Percentiles rank a stretch among this genome's conserved stretches.
Conservation (phyloP, 2,113 vertebrate genomes). For the Isurus oxyrinchus region DNA sequence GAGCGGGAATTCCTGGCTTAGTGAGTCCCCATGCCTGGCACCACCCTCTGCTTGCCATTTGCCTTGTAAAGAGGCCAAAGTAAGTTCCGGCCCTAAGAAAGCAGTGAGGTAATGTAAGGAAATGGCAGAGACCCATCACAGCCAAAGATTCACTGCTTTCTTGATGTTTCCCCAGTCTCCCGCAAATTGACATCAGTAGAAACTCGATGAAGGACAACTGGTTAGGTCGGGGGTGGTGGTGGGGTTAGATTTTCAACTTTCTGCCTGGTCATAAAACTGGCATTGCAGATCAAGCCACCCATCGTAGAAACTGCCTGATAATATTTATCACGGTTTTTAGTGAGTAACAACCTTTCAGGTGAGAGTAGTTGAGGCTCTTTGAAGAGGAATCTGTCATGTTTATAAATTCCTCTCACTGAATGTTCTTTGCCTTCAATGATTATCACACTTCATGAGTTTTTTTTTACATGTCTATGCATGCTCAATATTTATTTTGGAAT, state of each 20-base stretch:
- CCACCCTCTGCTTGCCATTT: not conserved
- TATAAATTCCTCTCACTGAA: not conserved
- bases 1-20: not conserved
- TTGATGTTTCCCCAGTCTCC: not conserved
- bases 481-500: constrained; percentile 3
- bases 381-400: not conserved
- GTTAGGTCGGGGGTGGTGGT: too few species aligned
- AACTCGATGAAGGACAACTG: not conserved
- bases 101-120: not conserved
- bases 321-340: not conserved
- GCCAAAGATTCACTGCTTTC: not conserved
- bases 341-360: not conserved
- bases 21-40: not conserved
- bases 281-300: not conserved
- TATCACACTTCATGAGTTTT: not conserved
- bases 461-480: not conserved
- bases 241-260: not conserved
- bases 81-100: not conserved
- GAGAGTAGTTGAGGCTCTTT: not conserved
- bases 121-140: not conserved
- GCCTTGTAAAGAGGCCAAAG: not conserved
- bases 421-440: not conserved
- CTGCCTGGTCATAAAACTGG: not conserved
- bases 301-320: not conserved
- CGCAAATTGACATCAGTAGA: not conserved